Evolutionary conservation across 2,797 vertebrate species (phyloP), one percentile per base, ranked within the genome.

Genomic region (Rhynchotus rufescens): DNA sequence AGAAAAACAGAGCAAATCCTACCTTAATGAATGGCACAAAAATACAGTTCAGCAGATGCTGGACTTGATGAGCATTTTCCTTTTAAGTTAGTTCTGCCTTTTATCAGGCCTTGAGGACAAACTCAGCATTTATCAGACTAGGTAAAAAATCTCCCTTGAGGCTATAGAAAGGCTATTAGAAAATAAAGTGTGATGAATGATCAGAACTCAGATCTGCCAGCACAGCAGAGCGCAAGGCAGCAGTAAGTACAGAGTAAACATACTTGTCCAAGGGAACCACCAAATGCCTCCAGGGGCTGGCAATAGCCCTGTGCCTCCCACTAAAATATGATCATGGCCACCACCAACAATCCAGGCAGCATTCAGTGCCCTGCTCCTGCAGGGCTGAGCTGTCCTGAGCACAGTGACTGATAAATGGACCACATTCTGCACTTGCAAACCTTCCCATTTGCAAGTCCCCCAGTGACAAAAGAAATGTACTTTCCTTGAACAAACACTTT

Each of bases 291-390:
- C 12, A 14, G 28, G 52, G 72, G 52, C 59, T 51, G 51, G 19
- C 23, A 21, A 6, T 5, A 11, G 60, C 54, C 1, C 0, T 32
- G 54, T 16, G n/a, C 20, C 72, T 13, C 2, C 38, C 3, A 5
- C 1, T 0, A 23, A n/a, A 61, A 28, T 22, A 14, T 26, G 25
- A 28, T 23, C 0, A 12, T 4, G 14, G 16, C 42, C 84, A 16
- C 28, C 21, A 16, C 13, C 75, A 36, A 30, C 32, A 54, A 28
- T 12, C 51, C 51, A 54, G 25, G 13, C 80, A 36, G 32, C 32
- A 21, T 34, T 61, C 52, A n/a, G 54, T 5, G 1, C 15, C 44
- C 73, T 40, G 32, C 34, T 60, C 47, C 67, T 10, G 12, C 6
- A 7, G 28, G 38, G 32, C n/a, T 52, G 52, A 52, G n/a, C n/a